phyloP scores from a whole-genome alignment of 2,797 vertebrate genomes.

The Acropternis orthonyx region DNA sequence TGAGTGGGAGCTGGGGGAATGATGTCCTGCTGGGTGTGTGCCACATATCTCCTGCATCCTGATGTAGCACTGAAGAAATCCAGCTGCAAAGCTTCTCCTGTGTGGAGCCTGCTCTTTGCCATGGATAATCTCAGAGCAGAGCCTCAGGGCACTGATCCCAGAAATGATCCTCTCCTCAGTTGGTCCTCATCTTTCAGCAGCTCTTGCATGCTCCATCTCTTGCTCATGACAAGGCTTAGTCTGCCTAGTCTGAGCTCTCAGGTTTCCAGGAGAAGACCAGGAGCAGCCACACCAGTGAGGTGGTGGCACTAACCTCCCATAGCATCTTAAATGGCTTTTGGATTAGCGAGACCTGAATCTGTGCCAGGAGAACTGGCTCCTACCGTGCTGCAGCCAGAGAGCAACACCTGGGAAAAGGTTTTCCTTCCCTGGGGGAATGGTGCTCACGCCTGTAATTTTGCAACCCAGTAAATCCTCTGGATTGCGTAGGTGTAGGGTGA shows the following conservation, averaged over 20 bases:
- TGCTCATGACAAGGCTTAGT: not conserved
- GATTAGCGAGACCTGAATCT: rapidly evolving
- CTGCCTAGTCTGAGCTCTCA: not conserved
- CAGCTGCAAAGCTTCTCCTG: not conserved
- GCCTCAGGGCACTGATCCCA: not conserved
- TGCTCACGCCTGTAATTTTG: not conserved
- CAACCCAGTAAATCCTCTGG: not conserved
- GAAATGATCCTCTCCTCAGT: not conserved
- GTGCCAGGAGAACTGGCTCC: not conserved
- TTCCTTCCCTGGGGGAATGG: not conserved
- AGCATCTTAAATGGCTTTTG: not conserved
- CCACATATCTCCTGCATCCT: not conserved
- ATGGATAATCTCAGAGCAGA: not conserved
- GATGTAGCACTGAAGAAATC: rapidly evolving
- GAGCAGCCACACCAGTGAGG: not conserved
- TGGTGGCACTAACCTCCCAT: not conserved
- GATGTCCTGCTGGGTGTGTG: not conserved
- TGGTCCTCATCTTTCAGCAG: not conserved
- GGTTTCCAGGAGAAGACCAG: not conserved
- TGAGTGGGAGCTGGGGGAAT: not conserved
- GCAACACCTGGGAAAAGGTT: not conserved
- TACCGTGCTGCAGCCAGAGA: not conserved
- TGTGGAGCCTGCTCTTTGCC: not conserved
- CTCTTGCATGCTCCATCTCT: not conserved
- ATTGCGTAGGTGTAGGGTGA: rapidly evolving